phyloP scores from a whole-genome alignment of 2,113 vertebrate genomes.

The Chionis minor region DNA sequence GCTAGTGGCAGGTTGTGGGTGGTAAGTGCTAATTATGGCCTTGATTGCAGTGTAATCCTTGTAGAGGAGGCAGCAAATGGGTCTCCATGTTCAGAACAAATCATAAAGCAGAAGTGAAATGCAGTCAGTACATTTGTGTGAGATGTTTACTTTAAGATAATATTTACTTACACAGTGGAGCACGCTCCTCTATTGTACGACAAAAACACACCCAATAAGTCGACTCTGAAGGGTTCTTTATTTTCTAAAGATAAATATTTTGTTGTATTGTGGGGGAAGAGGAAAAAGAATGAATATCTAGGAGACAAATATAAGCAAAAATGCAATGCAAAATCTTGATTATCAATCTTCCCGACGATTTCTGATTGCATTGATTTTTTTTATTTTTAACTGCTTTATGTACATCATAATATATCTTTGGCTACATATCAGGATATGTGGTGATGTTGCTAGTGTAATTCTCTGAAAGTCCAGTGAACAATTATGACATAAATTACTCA shows the following conservation, averaged over 20 bases:
- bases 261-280: neutral
- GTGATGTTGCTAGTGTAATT: neutral
- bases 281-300: neutral
- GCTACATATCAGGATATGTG: neutral
- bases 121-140: neutral
- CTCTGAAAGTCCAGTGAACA: neutral
- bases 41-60: neutral
- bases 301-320: neutral
- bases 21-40: neutral
- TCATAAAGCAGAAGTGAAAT: neutral
- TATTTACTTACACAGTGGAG: neutral
- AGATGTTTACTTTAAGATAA: conserved; percentile 41
- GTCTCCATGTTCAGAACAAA: neutral
- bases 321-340: neutral
- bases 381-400: neutral
- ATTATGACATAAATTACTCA: neutral
- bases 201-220: neutral
- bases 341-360: neutral
- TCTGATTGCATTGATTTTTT: neutral
- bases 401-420: neutral
- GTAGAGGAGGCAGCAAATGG: neutral
- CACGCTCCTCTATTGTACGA: neutral
- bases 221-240: neutral
- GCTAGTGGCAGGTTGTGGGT: neutral
- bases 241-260: conserved; percentile 19